phyloP scores from a whole-genome alignment of 1,140 invertebrate genomes.

The Sycophaga agraensis region DNA sequence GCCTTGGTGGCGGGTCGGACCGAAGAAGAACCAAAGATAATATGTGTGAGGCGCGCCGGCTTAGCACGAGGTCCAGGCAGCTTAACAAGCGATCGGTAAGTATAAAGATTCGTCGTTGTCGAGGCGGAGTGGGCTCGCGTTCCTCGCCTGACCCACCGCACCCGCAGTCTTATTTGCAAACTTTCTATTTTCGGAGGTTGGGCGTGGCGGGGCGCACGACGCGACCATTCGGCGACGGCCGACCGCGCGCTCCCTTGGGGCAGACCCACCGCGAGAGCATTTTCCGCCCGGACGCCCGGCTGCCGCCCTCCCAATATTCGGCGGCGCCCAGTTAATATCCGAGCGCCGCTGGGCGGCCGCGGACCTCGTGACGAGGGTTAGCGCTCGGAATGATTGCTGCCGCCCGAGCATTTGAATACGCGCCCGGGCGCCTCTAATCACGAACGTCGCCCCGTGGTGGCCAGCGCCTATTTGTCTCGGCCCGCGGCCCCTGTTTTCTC shows the following conservation, averaged over 20 bases:
- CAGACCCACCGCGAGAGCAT: slow-evolving; percentile 39
- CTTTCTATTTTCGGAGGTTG: slow-evolving; percentile 23
- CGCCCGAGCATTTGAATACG: slow-evolving; percentile 56
- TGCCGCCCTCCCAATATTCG: slow-evolving; percentile 39
- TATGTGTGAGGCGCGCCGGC: too few relatives aligned
- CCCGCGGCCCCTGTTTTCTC: slow-evolving; percentile 42
- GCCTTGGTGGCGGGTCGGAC: too few relatives aligned
- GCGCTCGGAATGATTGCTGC: slow-evolving; percentile 56
- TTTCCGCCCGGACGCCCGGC: slow-evolving; percentile 43
- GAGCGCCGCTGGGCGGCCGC: slow-evolving; percentile 3
- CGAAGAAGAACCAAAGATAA: too few relatives aligned
- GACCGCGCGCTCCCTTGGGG: slow-evolving; percentile 17
- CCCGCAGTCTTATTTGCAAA: slow-evolving; percentile 19
- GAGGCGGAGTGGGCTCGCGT: too few relatives aligned
- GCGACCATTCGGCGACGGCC: too few relatives aligned
- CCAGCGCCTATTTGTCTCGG: slow-evolving; percentile 11
- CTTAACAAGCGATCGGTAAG: too few relatives aligned
- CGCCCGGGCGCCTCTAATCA: slow-evolving; percentile 55
- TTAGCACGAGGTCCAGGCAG: too few relatives aligned
- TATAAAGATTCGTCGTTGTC: too few relatives aligned
- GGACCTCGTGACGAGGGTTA: slow-evolving; percentile 48
- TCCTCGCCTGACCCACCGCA: too few relatives aligned
- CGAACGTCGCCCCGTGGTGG: slow-evolving; percentile 37
- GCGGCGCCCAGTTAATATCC: too few relatives aligned
- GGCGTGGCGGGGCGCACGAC: too few relatives aligned